Base-by-base conservation (phyloP, 2,113 vertebrate genomes). In the Heliornis fulica region DNA sequence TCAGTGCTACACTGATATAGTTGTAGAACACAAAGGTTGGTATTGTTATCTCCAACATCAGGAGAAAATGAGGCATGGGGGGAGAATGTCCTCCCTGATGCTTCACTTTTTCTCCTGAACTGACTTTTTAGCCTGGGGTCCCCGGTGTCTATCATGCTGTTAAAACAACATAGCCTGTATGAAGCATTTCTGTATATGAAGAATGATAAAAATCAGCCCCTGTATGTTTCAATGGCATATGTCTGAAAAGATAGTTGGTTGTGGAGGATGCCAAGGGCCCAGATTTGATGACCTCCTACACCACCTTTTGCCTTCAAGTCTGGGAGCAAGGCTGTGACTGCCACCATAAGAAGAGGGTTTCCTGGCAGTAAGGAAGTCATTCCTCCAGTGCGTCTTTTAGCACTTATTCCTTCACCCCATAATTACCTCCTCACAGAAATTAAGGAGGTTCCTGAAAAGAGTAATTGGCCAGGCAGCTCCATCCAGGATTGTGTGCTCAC, bases 261-360 rank as follows among this genome's bases (percentile, higher is more conserved):
- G 9, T 18, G 34, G 45, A 93, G 7, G 7, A 22, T 77, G 36
- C 40, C 7, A 25, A 77, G 18, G 13, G 7, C 12, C 20, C 38
- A 50, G 32, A 9, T 90, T 66, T 70, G 40, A 18, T 28, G 21
- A 10, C 6, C n/a, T 54, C 54, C 46, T 60, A 13, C 0, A 0
- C 50, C 34, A 85, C 16, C 59, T 68, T 59, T 36, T 59, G 26
- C 51, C 29, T 74, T 53, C 45, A 22, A 16, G 14, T 28, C 25
- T 66, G 25, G 50, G 51, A 66, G 46, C 51, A 90, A 78, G 71
- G 45, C 26, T 64, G 36, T 54, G 81, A 61, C 23, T 0, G 2
- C 31, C 20, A 36, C 15, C 46, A 19, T 4, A 28, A 75, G 32
- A 45, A 78, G 34, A 36, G 17, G 25, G 5, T 36, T 63, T 79